Base-by-base conservation (phyloP, 2,797 vertebrate genomes). In the Benthosema pterotum region DNA sequence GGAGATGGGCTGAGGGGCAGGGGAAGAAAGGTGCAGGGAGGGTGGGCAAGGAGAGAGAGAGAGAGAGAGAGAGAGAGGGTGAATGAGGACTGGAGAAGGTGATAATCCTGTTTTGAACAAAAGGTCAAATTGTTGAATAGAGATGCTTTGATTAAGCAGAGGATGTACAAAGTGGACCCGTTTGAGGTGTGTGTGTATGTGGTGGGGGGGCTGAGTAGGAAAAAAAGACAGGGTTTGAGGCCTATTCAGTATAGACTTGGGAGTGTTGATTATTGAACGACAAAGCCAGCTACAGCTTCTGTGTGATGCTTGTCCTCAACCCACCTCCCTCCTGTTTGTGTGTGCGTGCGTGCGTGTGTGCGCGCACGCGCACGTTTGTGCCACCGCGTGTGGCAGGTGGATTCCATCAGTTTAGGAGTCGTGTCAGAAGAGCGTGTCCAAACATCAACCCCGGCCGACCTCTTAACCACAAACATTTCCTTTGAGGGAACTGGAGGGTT, bases 91-190 rank as follows among this genome's bases (percentile, higher is more conserved):
- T 77, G 82, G 95, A 95, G 95, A 95, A 96, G 95, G 95, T 97
- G 96, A 97, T 98, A 97, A 99, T 98, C 97, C 97, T 99, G 95
- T 98, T 99, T 98, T 97, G 97, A 98, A 99, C 97, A 99, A 98
- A 99, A 99, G 97, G 97, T 99, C 97, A 98, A 97, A 98, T 98
- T 98, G 96, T 95, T 98, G 97, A 98, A 98, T 99, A 96, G 97
- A 97, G 90, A 96, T 96, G 96, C 96, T 96, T 98, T 99, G 97
- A 99, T 98, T 98, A 98, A 98, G 95, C 95, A 93, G 96, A 97
- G 96, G 95, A 98, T 96, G 96, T 98, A 98, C 97, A 98, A 99
- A 99, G 96, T 99, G 97, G 96, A 95, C 22, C 22, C 5, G 22
- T 22, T 22, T 2, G 19, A n/a, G n/a, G 48, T 22, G 65, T 16